Conservation (phyloP, 1,140 invertebrate genomes). For the Cydia fagiglandana region DNA sequence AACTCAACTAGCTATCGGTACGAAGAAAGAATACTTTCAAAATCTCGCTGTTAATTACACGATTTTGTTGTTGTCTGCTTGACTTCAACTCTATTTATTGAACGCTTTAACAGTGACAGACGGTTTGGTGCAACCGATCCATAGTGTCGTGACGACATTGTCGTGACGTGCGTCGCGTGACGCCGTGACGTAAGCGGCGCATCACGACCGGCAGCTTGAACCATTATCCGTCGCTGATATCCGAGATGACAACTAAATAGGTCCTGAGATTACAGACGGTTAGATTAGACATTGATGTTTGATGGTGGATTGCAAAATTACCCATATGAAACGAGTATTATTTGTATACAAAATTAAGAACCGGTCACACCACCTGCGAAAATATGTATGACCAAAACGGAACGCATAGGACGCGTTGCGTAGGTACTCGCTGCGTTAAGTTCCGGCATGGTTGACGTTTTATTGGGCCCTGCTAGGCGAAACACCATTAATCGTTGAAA, state of each 20-base stretch:
- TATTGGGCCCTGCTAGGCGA: too few species aligned
- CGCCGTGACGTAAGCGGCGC: slow-evolving; percentile 1
- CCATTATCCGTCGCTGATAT: slow-evolving; percentile 3
- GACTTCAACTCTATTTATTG: neutral
- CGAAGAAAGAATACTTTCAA: too few species aligned
- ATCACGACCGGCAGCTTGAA: neutral
- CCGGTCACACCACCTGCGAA: too few species aligned
- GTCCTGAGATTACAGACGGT: neutral
- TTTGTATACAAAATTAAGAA: neutral
- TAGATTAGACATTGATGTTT: neutral
- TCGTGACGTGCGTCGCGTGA: slow-evolving; percentile 8
- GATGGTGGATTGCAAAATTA: neutral
- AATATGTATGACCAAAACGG: too few species aligned
- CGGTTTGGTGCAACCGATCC: neutral
- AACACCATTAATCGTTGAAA: too few species aligned
- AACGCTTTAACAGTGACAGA: neutral
- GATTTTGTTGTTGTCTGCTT: too few species aligned
- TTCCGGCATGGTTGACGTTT: too few species aligned
- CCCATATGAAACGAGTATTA: neutral
- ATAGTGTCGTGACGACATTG: slow-evolving; percentile 1
- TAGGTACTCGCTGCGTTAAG: too few species aligned
- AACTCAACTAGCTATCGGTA: too few species aligned
- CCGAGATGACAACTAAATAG: neutral
- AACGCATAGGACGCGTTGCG: too few species aligned
- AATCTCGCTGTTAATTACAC: too few species aligned